Base-by-base conservation (phyloP, 2,888 invertebrate species). In the Ellobium chinense region DNA sequence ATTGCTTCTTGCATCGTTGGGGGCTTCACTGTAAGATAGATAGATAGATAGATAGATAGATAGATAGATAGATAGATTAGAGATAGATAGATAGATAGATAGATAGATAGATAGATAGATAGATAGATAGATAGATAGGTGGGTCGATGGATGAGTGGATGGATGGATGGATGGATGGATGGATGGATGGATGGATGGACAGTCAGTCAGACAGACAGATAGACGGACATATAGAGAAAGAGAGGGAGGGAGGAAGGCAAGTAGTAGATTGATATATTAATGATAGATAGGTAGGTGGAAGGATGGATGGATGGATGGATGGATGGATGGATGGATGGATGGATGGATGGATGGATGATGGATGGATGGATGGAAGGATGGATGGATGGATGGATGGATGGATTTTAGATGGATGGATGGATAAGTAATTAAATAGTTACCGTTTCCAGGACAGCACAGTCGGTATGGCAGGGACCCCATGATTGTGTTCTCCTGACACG, bases 1-100 rank as follows among this genome's bases (percentile, higher is more conserved):
- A 76, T 76, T 36, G 76, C 76, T 31, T 76, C 76, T 29, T 76
- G 46, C 76, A 76, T 76, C n/a, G 76, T 76, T 21, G 76, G 76
- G n/a, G 76, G 66, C 36, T 46, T 56, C 36, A 76, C 76, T 76
- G 76, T 24, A n/a, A 37, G 68, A 36, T 12, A 12, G 24, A 68
- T 7, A 68, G 24, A 24, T n/a, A n/a, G n/a, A n/a, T n/a, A n/a
- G n/a, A n/a, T n/a, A n/a, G n/a, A n/a, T n/a, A n/a, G n/a, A n/a
- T n/a, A n/a, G n/a, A n/a, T n/a, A n/a, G n/a, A n/a, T n/a, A n/a
- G n/a, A n/a, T n/a, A n/a, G n/a, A n/a, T n/a, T n/a, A n/a, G n/a
- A n/a, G n/a, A n/a, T n/a, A n/a, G n/a, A n/a, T 29, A 63, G 63
- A 63, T 29, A 29, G 31, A 63, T 14, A 63, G 39, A 37, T 14